These are phyloP conservation scores for Masticophis lateralis DNA, from an alignment of 2,797 vertebrate species.

Conservation along the genomic window DNA sequence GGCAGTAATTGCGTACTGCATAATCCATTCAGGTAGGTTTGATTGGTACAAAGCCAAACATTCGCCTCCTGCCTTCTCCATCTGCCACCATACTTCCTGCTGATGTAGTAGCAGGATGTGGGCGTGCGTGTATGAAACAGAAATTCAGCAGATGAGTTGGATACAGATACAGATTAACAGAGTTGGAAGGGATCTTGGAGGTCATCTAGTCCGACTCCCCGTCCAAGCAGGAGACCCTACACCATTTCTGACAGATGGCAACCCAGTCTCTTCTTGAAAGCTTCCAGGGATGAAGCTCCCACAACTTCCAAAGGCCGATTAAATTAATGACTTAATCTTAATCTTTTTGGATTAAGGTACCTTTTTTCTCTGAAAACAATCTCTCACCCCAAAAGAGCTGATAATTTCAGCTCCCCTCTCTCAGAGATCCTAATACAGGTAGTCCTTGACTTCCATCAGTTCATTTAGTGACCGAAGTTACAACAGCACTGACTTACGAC, in stretches of 20 bases:
- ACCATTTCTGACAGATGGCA: no score
- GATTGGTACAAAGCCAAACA: conserved; percentile 37
- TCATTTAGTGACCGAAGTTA: neutral
- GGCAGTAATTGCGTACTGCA: conserved; percentile 56
- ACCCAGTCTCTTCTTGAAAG: no score
- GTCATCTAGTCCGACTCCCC: no score
- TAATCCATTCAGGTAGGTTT: conserved; percentile 46
- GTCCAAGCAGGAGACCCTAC: no score
- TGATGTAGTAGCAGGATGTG: neutral
- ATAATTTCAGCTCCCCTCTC: neutral
- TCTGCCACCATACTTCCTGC: conserved; percentile 42
- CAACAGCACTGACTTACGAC: neutral
- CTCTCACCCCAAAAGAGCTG: neutral
- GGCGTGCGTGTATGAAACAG: neutral
- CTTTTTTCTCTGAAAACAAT: neutral
- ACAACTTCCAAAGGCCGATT: no score
- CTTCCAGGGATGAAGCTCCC: no score
- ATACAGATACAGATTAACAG: no score
- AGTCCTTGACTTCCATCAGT: neutral
- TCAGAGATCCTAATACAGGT: neutral
- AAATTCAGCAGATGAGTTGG: neutral
- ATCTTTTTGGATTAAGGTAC: neutral
- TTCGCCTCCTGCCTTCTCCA: conserved; percentile 32
- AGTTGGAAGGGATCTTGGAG: no score
- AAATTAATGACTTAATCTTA: neutral